Base-by-base conservation (phyloP, 2,888 invertebrate species). In the Antitype chi region DNA sequence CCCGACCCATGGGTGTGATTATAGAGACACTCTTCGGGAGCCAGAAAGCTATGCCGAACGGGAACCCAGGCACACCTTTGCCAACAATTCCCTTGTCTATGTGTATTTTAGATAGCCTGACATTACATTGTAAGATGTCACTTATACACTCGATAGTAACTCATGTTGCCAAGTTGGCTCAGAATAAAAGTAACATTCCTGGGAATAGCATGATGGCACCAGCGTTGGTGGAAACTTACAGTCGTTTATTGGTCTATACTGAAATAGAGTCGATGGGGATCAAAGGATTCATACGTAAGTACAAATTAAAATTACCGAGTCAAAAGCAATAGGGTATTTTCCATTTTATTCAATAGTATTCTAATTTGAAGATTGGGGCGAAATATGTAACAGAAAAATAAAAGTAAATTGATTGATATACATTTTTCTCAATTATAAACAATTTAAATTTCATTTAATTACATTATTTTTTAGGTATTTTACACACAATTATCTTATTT, bases 211-310 rank as follows among this genome's bases (percentile, higher is more conserved):
- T 96, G 94, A 97, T 99, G 91, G 98, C 99, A 0, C 99, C 99
- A 0, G 99, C 99, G 0, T 95, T 99, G 1, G 98, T 99, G 0
- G 99, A 99, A 95, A 99, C 99, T 0, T 99, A 99, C 95, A 99
- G 99, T 78, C 97, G 99, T 70, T 96, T 99, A 25, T 95, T 99
- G 71, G 99, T 99, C 0, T 99, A 99, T 91, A 99, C 99, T 15
- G 99, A 99, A 97, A 99, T 99, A 74, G 99, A 99, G 94, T 99
- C 99, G 25, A 97, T 99, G 70, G 99, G 99, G 52, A 99, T 99
- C 82, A 99, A 99, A 96, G 99, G 99, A 72, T 99, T 99, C 93
- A 98, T 99, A 87, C 98, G 99, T 98, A 94, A 97, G 97, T 97
- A 52, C 8, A 38, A 49, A 38, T 25, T 52, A 23, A 38, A 52